A percentile compares a stretch with the other conserved stretches of the same genome.
Evolutionary conservation across 2,888 invertebrate genomes (phyloP).

Genomic region (Callinectes sapidus): DNA sequence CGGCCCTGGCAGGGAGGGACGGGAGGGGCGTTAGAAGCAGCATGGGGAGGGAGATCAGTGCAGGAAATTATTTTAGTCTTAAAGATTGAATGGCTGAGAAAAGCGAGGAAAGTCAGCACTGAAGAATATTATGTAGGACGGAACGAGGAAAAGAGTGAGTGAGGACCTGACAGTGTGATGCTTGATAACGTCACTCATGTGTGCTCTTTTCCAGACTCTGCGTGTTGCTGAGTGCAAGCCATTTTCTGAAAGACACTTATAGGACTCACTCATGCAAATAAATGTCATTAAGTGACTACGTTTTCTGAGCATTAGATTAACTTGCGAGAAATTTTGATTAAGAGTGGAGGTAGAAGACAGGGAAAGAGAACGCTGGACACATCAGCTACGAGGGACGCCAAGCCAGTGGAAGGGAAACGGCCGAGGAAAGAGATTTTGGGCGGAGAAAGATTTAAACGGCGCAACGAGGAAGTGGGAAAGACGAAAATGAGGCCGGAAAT

Average conservation of each 20-base stretch:
- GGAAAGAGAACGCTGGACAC: not conserved
- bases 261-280: no score
- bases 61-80: not conserved
- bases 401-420: not conserved
- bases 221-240: no score
- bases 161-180: not conserved
- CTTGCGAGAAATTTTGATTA: not conserved
- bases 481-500: conserved; percentile 6
- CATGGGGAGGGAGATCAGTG: not conserved
- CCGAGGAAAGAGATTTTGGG: not conserved
- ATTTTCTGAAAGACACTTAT: no score
- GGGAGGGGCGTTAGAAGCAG: not conserved
- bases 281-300: no score
- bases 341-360: not conserved
- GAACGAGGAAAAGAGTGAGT: not conserved
- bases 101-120: not conserved
- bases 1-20: not conserved
- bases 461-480: not conserved
- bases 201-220: no score
- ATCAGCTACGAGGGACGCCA: not conserved
- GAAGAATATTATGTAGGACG: not conserved
- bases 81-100: not conserved
- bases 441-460: not conserved
- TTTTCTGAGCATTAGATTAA: no score
- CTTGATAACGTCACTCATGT: no score